Base-by-base conservation (phyloP, 1,140 invertebrate genomes). In the Drosophila chauvacae region DNA sequence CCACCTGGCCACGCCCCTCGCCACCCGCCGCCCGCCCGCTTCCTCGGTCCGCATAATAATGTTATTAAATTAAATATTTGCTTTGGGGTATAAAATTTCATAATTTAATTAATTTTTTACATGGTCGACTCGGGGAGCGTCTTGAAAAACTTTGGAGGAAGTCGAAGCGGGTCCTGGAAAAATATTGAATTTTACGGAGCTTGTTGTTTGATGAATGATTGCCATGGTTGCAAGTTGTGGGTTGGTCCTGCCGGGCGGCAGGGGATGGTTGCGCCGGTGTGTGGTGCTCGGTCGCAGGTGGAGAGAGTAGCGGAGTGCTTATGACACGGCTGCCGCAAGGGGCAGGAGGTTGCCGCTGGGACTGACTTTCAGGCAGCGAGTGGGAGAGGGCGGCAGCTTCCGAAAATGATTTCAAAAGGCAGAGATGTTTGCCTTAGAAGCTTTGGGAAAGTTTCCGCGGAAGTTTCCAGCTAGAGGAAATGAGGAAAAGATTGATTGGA, bases 61-160 rank as follows among this genome's bases (percentile, higher is more conserved):
- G 84, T 88, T 87, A 88, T 87, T 83, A 87, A 87, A 87, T 87
- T 88, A 88, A 88, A 87, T 87, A 87, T 87, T 87, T 83, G 83
- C 83, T 87, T 87, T 73, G 65, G 84, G 84, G 83, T 87, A 88
- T 88, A 87, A 82, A 80, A 83, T 87, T 87, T 87, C 76, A 87
- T 88, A 87, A 87, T 88, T 87, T 87, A 87, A 87, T 87, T 86
- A 86, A 83, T 87, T 87, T 87, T 86, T 79, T 68, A 61, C 70
- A 69, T 77, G 63, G 64, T 81, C 62, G 58, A 57, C 60, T 50
- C 59, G 61, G 55, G 55, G 58, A 70, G 71, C 74, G 81, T 80
- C 75, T 83, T 82, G 57, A 57, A 51, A 55, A 30, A 51, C 42
- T 35, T 41, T n/a, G 20, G 33, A 18, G 7, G 13, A 39, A 45